Percentiles rank a stretch among this genome's conserved stretches.
These are phyloP conservation scores for Pyxicephalus adspersus DNA, from an alignment of 2,113 vertebrate species.

Conservation along the genomic window DNA sequence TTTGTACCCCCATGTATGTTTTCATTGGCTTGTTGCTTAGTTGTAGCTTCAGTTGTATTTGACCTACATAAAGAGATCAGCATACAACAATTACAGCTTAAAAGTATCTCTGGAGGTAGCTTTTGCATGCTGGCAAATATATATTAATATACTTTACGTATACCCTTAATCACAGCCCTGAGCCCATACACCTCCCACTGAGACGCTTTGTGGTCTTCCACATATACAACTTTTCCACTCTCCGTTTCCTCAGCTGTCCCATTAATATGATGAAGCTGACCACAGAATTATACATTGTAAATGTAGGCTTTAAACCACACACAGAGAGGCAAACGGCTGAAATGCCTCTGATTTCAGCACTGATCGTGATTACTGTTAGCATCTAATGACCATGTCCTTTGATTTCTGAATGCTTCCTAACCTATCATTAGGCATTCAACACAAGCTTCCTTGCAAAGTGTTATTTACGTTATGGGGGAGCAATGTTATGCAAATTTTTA, in stretches of 20 bases:
- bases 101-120: background rate
- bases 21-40: too few relatives aligned
- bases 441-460: conserved; percentile 35
- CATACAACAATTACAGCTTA: too few relatives aligned
- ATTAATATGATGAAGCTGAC: conserved; percentile 71
- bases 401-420: conserved; percentile 57
- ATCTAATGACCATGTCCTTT: conserved; percentile 61
- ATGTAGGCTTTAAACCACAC: conserved; percentile 64
- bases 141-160: conserved; percentile 24
- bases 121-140: conserved; percentile 14
- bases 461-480: conserved; percentile 32
- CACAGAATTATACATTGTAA: conserved; percentile 70
- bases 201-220: conserved; percentile 63
- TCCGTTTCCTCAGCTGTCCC: conserved; percentile 61
- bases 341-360: conserved; percentile 66
- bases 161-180: background rate
- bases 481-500: conserved; percentile 45
- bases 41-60: too few relatives aligned
- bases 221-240: conserved; percentile 52
- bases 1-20: too few relatives aligned
- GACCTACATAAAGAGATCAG: too few relatives aligned
- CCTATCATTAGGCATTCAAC: conserved; percentile 57
- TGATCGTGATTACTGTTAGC: conserved; percentile 59
- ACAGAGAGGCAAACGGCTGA: conserved; percentile 57
- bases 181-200: conserved; percentile 25